Evolutionary conservation across 2,797 vertebrate species (phyloP), one percentile per base, ranked within the genome.

Genomic region (Adrianichthys oophorus): DNA sequence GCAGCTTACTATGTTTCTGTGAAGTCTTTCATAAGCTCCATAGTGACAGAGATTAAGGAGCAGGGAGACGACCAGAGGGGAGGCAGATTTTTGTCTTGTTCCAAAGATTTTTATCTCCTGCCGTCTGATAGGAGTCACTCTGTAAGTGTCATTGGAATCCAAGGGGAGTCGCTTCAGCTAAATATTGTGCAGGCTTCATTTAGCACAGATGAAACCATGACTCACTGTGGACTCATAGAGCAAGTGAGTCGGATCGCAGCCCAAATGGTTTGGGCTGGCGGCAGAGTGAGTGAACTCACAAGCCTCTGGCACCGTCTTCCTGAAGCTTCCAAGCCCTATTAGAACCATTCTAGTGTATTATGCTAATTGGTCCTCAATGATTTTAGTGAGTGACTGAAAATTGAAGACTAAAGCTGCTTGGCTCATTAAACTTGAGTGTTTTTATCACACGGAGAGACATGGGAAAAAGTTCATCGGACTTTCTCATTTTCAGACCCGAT

Each of bases 101-200:
- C 17, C 26, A 77, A 82, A 74, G 77, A 48, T 17, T 60, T 70
- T 21, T 45, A 63, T 74, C 79, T 74, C 73, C 70, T 5, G 24
- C 77, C 66, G 67, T 65, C 78, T 81, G 74, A n/a, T 63, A 19
- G 57, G 58, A 79, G 78, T 74, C 76, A 15, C 76, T 76, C 67
- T 60, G 68, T 26, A 29, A 49, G 74, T 53, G 68, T 74, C 76
- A 79, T 80, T 79, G 72, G 69, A 52, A 82, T 78, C 67, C 71
- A 56, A 58, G 0, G 77, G 82, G 82, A 79, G 78, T 71, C 62
- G 48, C 76, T 51, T 3, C 63, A 4, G 73, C 78, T 82, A 82
- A 86, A 82, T 72, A 80, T 74, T 77, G 68, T 52, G 15, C 74
- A 78, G 72, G 85, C 73, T 70, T 83, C 82, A 82, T 86, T 85